Conservation (phyloP, 2,888 invertebrate species). For the Argyresthia goedartella region DNA sequence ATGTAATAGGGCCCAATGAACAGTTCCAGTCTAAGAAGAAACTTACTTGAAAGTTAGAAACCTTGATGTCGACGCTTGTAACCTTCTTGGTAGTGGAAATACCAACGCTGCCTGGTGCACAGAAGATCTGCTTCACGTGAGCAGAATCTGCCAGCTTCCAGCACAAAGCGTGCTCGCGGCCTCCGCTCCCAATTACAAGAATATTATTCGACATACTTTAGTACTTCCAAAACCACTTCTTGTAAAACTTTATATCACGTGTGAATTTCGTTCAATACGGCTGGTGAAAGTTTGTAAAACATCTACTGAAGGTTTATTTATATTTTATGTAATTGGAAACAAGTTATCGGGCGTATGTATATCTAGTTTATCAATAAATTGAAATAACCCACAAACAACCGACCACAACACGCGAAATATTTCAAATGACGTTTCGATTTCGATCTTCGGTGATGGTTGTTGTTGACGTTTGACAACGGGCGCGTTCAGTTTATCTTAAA, state of each 20-base stretch:
- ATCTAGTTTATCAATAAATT: neutral
- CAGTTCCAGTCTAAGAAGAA: constrained; percentile 7
- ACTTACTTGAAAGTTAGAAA: constrained; percentile 79
- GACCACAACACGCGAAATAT: constrained; percentile 39
- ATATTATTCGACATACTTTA: constrained; percentile 69
- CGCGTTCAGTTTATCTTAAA: constrained; percentile 13
- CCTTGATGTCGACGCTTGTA: constrained; percentile 72
- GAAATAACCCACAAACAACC: constrained; percentile 24
- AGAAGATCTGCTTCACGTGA: constrained; percentile 78
- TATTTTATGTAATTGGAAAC: neutral
- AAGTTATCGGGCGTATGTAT: neutral
- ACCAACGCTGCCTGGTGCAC: constrained; percentile 92
- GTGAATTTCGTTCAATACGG: constrained; percentile 18
- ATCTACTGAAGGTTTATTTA: neutral
- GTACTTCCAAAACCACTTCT: constrained; percentile 5
- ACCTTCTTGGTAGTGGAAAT: constrained; percentile 81
- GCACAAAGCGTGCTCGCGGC: constrained; percentile 94
- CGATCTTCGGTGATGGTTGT: neutral
- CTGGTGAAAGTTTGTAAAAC: neutral
- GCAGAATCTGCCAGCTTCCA: constrained; percentile 92
- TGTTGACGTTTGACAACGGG: constrained; percentile 8
- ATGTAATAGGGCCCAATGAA: no score
- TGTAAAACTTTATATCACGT: neutral
- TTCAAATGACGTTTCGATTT: constrained; percentile 32
- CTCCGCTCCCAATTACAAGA: constrained; percentile 91